Evolutionary conservation across 2,888 invertebrate species (phyloP).

Genomic region (Acheta domesticus): DNA sequence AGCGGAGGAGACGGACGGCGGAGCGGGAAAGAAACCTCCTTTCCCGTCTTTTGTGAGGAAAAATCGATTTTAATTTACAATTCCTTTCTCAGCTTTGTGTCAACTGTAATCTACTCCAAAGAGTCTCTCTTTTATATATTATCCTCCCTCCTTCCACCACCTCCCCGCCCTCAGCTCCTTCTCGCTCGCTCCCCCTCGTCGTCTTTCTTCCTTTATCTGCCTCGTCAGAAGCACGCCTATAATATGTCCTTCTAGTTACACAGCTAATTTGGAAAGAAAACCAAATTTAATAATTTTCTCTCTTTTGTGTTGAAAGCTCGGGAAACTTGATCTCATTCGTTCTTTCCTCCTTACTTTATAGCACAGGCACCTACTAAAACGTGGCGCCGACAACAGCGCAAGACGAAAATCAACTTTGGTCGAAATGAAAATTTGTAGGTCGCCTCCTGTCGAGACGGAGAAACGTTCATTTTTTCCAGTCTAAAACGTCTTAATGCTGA

Average conservation of each 20-base stretch:
- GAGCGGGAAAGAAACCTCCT: slow-evolving; percentile 19
- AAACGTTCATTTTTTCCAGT: too few species aligned
- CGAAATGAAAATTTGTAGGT: background rate
- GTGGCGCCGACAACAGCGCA: background rate
- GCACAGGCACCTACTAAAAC: background rate
- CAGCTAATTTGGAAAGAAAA: slow-evolving; percentile 34
- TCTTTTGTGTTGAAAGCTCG: slow-evolving; percentile 32
- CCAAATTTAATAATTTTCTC: slow-evolving; percentile 35
- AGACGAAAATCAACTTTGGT: background rate
- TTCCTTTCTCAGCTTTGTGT: slow-evolving; percentile 38
- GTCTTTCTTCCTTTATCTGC: slow-evolving; percentile 29
- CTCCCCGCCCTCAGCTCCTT: background rate
- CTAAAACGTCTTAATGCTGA: too few species aligned
- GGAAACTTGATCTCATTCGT: slow-evolving; percentile 31
- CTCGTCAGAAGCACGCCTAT: slow-evolving; percentile 32
- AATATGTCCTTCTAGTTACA: slow-evolving; percentile 34
- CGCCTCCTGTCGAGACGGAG: too few species aligned
- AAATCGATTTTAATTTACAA: slow-evolving; percentile 39
- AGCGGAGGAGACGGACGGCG: background rate
- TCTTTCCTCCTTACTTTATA: slow-evolving; percentile 5
- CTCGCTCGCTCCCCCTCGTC: slow-evolving; percentile 32
- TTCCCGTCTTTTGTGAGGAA: slow-evolving; percentile 36
- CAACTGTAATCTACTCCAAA: slow-evolving; percentile 38
- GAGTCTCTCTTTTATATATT: slow-evolving; percentile 31
- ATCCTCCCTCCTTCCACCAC: slow-evolving; percentile 24